Base-by-base conservation (phyloP, 1,140 invertebrate genomes). In the Plodia interpunctella region DNA sequence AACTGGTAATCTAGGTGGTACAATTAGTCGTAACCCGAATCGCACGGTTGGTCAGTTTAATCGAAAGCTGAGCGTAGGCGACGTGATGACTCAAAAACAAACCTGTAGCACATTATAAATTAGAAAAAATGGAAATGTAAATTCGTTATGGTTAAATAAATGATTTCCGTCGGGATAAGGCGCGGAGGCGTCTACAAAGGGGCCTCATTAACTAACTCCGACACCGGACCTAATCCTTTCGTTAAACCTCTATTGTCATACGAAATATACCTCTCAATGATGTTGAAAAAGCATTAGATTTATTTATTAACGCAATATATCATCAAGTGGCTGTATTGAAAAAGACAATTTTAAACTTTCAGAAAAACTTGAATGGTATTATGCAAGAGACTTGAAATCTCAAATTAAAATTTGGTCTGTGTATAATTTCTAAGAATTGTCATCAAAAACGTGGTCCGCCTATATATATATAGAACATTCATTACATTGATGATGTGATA, bases 211-310 rank as follows among this genome's bases (percentile, higher is more conserved):
- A 80, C 60, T 62, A 73, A 75, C 68, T 68, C 75, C 74, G 60
- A 68, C 66, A 75, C 79, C 84, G 82, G 69, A 71, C 72, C 77
- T 76, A 87, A 87, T 87, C 78, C 84, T 86, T 86, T 86, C 76
- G 84, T 86, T 83, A 84, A 77, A 81, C 70, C 63, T 67, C 72
- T 57, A 87, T 86, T 86, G 82, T 87, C 65, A 64, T 62, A 21
- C 11, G 17, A 38, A 49, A 53, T 32, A 19, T 50, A 55, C 44
- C 44, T 55, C 52, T 52, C 30, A 35, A 18, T 20, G 15, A 55
- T 49, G 38, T 25, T 25, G 51, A 56, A 38, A 35, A 30, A 55
- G 13, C 32, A 35, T 51, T 21, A 20, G 5, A 58, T 35, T 53
- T 63, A 57, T 67, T 62, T 64, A 50, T 60, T 55, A 44, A 30